Base-by-base conservation (phyloP, 2,797 vertebrate species). In the Acanthurus lineatus region DNA sequence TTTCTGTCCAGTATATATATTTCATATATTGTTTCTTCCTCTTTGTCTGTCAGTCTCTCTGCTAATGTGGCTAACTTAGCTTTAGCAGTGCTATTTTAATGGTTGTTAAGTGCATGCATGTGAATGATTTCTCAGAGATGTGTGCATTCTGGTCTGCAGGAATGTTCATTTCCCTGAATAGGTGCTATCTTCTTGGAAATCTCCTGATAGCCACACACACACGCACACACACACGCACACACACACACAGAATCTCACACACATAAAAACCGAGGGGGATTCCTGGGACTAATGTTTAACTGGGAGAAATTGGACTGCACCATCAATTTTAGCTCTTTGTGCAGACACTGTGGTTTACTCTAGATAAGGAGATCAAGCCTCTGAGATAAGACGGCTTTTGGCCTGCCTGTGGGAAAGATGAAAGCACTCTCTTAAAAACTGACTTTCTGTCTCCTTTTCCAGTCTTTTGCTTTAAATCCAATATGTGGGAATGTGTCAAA, bases 241-340 rank as follows among this genome's bases (percentile, higher is more conserved):
- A 75, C 62, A 67, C 62, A 45, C 83, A 56, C 62, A 71, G 38
- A 51, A 69, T 28, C 57, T 70, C 45, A 76, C 17, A 51, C 74
- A 47, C 68, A 64, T 1, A 25, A 64, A 64, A 86, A 68, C 82
- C 70, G 59, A 73, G 70, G 89, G 88, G 84, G 86, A 92, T 93
- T 92, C 92, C 90, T 90, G 86, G 67, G 89, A 89, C 72, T 92
- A 91, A 93, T 94, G 89, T 94, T 90, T 92, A 92, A 92, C 89
- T 86, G 87, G 73, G 81, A 87, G 78, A 86, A 77, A 71, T 75
- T 88, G 72, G 85, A 84, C 84, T 81, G 82, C 73, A 45, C 88
- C 88, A 87, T 91, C 84, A 86, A 81, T 91, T 92, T 81, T 38
- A 82, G 75, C 79, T 79, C 76, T 84, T 78, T 82, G 58, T 87